These are phyloP conservation scores for Drosophila persimilis DNA, from an alignment of 1,140 invertebrate species.

Conservation along the genomic window DNA sequence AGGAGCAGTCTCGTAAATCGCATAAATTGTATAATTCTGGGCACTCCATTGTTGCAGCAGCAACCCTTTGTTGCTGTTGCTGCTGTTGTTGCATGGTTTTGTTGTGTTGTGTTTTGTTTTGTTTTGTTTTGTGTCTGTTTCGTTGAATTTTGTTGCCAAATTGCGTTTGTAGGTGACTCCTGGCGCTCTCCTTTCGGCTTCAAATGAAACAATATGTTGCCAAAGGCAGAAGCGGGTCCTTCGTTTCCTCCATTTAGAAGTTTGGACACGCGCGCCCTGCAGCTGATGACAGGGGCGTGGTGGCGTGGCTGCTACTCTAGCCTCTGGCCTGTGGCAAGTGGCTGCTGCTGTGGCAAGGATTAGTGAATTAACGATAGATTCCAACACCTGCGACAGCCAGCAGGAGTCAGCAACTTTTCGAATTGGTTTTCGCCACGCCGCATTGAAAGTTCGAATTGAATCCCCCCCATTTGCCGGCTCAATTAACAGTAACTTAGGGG, in stretches of 20 bases:
- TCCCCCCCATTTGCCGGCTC: conserved; percentile 59
- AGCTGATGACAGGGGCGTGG: conserved; percentile 59
- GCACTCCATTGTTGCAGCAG: conserved; percentile 44
- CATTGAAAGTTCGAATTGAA: conserved; percentile 57
- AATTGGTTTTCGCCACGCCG: conserved; percentile 36
- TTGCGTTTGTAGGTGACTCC: conserved; percentile 76
- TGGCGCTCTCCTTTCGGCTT: conserved; percentile 38
- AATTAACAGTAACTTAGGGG: conserved; percentile 68
- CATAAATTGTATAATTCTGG: conserved; percentile 81
- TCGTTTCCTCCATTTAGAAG: conserved; percentile 17
- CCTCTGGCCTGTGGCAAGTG: conserved; percentile 3
- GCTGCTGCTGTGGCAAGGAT: conserved; percentile 22
- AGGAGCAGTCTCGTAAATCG: conserved; percentile 70
- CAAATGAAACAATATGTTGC: conserved; percentile 71
- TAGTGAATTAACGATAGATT: conserved; percentile 49
- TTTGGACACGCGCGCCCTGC: conserved; percentile 39
- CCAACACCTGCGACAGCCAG: conserved; percentile 29
- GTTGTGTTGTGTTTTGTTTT: conserved; percentile 18
- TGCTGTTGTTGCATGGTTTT: conserved; percentile 28
- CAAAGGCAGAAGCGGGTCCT: conserved; percentile 1
- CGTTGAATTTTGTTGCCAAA: conserved; percentile 72
- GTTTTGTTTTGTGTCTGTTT: conserved; percentile 51
- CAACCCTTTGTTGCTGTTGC: conserved; percentile 41
- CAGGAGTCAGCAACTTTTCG: conserved; percentile 38
- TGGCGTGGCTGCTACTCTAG: conserved; percentile 1